A percentile compares a stretch with the other conserved stretches of the same genome.
phyloP scores from a whole-genome alignment of 2,888 invertebrate species.

The Sinopyrophorus schimmeli region DNA sequence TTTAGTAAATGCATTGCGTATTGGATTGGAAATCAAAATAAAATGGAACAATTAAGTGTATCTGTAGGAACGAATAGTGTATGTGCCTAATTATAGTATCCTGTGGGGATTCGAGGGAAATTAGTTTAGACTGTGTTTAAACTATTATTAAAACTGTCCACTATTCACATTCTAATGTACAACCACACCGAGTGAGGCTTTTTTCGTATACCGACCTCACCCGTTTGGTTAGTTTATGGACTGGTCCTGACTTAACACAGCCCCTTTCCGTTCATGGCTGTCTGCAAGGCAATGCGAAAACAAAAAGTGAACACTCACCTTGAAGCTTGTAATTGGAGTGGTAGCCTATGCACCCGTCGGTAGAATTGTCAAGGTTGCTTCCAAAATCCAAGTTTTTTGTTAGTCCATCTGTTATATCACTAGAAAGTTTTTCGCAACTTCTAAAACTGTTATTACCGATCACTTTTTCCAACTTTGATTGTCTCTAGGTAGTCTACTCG shows the following conservation, averaged over 20 bases:
- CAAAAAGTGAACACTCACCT: slow-evolving; percentile 30
- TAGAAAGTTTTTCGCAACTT: slow-evolving; percentile 1
- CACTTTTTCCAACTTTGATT: slow-evolving; percentile 37
- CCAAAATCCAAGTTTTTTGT: too few relatives aligned
- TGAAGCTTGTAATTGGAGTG: slow-evolving; percentile 5
- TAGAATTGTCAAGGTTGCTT: too few relatives aligned
- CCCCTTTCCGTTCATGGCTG: slow-evolving; percentile 49
- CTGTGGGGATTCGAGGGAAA: too few relatives aligned
- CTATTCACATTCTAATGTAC: slow-evolving; percentile 29
- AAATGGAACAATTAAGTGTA: too few relatives aligned
- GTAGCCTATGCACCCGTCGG: not conserved
- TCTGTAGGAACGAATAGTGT: too few relatives aligned
- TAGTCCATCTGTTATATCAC: too few relatives aligned
- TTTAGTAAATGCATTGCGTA: too few relatives aligned
- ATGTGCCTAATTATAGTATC: too few relatives aligned
- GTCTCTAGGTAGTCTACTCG: slow-evolving; percentile 40
- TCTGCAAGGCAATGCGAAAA: slow-evolving; percentile 31
- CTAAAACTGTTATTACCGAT: slow-evolving; percentile 19
- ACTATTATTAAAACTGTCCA: slow-evolving; percentile 8
- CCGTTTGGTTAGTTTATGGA: slow-evolving; percentile 47
- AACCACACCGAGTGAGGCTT: too few relatives aligned
- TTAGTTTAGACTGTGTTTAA: slow-evolving; percentile 20
- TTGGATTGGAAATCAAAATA: too few relatives aligned
- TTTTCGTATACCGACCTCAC: slow-evolving; percentile 46
- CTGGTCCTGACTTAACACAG: slow-evolving; percentile 46